A percentile compares a stretch with the other conserved stretches of the same genome.
Evolutionary conservation across 1,140 invertebrate genomes (phyloP).

Genomic region (Camponotus floridanus): DNA sequence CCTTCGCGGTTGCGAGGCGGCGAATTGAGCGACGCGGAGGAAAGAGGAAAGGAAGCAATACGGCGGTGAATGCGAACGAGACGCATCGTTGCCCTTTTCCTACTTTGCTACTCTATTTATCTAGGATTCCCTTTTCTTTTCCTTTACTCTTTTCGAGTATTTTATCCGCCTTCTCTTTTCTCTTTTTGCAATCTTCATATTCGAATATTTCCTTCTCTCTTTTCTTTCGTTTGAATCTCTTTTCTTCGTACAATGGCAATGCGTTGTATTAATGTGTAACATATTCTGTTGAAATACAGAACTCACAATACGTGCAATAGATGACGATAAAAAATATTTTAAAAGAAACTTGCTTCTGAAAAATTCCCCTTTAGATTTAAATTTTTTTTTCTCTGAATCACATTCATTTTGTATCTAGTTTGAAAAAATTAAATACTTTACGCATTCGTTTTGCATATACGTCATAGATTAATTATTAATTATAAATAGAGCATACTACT

Average conservation of each 20-base stretch:
- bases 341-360: neutral
- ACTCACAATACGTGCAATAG: too few species aligned
- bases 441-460: neutral
- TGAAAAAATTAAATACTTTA: neutral
- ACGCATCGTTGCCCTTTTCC: slow-evolving; percentile 29
- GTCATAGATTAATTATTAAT: neutral
- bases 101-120: neutral
- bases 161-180: neutral
- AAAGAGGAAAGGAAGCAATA: slow-evolving; percentile 8
- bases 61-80: slow-evolving; percentile 26
- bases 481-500: neutral
- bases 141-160: neutral
- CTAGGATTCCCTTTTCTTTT: neutral
- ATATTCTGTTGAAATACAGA: neutral
- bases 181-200: slow-evolving; percentile 10
- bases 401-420: neutral
- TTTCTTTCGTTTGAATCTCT: slow-evolving; percentile 3
- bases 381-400: neutral
- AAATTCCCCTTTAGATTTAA: neutral
- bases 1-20: slow-evolving; percentile 12
- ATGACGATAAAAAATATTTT: neutral
- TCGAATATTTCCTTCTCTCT: neutral
- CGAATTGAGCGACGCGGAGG: neutral
- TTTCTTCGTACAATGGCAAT: neutral
- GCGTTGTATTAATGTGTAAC: neutral